Evolutionary conservation across 2,888 invertebrate genomes (phyloP), one percentile per base, ranked within the genome.

Genomic region (Allolobophora icterica): DNA sequence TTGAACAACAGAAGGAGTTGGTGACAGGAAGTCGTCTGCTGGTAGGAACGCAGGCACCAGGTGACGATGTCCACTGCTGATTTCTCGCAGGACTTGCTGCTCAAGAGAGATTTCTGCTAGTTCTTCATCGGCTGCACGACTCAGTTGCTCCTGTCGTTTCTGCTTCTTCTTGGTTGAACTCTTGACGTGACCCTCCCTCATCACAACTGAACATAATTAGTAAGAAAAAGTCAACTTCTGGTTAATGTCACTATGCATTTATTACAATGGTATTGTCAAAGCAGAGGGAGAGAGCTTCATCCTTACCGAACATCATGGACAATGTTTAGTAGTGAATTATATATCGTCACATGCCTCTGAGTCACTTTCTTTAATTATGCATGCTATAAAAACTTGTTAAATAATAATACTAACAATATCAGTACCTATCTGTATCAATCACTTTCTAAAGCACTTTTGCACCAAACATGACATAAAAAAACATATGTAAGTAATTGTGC

Each of bases 51-150:
- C 24, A 87, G 87, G 34, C 87, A 34, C 87, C 21, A 87, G 34
- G 24, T 35, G 87, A 87, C 87, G 87, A 87, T 87, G 87, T 34
- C 38, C 38, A 17, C 38, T 87, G 87, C 87, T 38, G 35, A 87
- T 87, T 87, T 87, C 87, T 21, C 87, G 38, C 1, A 87, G 34
- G 87, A 95, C 94, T 92, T 95, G 95, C 87, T 95, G 92, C 92
- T 95, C 95, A 91, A 95, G 95, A 84, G 94, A 93, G n/a, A 95
- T 95, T 92, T 95, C 95, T 0, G 95, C 94, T 92, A 95, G 93
- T 92, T 95, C 95, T n/a, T 94, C 94, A 89, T 95, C 95, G 1
- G 95, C 95, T 0, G 94, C 95, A 83, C 94, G 93, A 92, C 94
- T 94, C 21, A 94, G 94, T 89, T 93, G 92, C 91, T 95, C 94